These are phyloP conservation scores for Cyprinodon diabolis DNA, from an alignment of 2,797 vertebrate species.

Conservation along the genomic window DNA sequence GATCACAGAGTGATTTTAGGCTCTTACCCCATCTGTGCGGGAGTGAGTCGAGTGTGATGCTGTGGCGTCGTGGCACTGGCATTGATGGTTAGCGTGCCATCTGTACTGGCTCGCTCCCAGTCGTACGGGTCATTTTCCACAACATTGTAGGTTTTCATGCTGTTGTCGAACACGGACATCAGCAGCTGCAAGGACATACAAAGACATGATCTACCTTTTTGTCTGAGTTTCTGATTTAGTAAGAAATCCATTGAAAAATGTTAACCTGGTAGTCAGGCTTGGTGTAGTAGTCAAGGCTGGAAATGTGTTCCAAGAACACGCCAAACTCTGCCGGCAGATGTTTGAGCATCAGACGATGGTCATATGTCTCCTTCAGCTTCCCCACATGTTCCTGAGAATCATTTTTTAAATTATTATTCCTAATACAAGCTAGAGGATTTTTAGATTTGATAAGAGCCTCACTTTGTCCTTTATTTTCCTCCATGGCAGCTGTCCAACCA, in stretches of 20 bases:
- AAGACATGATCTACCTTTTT: not conserved
- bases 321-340: slow-evolving; percentile 95
- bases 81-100: slow-evolving; percentile 89
- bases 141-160: slow-evolving; percentile 95
- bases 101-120: slow-evolving; percentile 93
- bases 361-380: slow-evolving; percentile 96
- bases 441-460: slow-evolving; percentile 40
- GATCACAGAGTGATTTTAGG: not conserved
- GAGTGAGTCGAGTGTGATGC: slow-evolving; percentile 94
- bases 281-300: slow-evolving; percentile 96
- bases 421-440: accelerated
- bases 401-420: not conserved
- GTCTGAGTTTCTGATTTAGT: not conserved
- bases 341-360: slow-evolving; percentile 96
- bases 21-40: slow-evolving; percentile 92
- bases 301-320: slow-evolving; percentile 94
- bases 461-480: slow-evolving; percentile 99
- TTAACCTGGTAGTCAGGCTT: slow-evolving; percentile 98
- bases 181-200: slow-evolving; percentile 83
- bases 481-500: slow-evolving; percentile 96
- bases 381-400: slow-evolving; percentile 93
- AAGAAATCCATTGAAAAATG: slow-evolving; percentile 9
- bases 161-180: slow-evolving; percentile 96
- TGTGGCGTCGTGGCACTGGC: slow-evolving; percentile 91
- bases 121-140: slow-evolving; percentile 96